Evolutionary conservation across 2,888 invertebrate genomes (phyloP).

Genomic region (Phania funesta): DNA sequence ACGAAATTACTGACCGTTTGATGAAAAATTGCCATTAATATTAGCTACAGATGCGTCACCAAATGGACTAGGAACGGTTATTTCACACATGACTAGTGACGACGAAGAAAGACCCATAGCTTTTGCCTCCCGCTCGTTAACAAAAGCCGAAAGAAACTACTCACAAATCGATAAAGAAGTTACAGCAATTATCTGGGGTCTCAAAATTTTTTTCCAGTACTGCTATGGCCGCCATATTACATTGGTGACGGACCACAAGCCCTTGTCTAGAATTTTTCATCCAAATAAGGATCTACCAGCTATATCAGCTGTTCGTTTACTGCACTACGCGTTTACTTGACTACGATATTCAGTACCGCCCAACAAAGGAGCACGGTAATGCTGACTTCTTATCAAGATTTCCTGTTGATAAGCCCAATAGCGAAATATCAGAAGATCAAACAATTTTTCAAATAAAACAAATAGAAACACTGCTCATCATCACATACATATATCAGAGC

Average conservation of each 20-base stretch:
- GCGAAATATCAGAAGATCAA: background rate
- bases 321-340: slow-evolving; percentile 55
- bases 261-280: slow-evolving; percentile 58
- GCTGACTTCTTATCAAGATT: slow-evolving; percentile 66
- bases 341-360: slow-evolving; percentile 46
- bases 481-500: slow-evolving; percentile 14
- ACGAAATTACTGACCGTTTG: no score
- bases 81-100: slow-evolving; percentile 40
- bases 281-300: slow-evolving; percentile 55
- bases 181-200: slow-evolving; percentile 35
- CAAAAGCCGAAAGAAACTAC: slow-evolving; percentile 58
- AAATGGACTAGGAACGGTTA: slow-evolving; percentile 48
- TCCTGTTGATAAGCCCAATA: slow-evolving; percentile 20
- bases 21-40: no score
- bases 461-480: slow-evolving; percentile 1
- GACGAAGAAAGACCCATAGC: slow-evolving; percentile 44
- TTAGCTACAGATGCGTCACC: no score
- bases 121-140: slow-evolving; percentile 54
- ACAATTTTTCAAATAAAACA: slow-evolving; percentile 13
- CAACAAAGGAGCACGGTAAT: slow-evolving; percentile 44
- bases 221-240: slow-evolving; percentile 30
- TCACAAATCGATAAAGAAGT: slow-evolving; percentile 61
- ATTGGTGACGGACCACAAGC: slow-evolving; percentile 58
- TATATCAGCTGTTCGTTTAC: slow-evolving; percentile 53
- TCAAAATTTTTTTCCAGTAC: slow-evolving; percentile 25